A percentile compares a stretch with the other conserved stretches of the same genome.
Conservation (phyloP, 2,888 invertebrate genomes). For the Slavum lentiscoides region DNA sequence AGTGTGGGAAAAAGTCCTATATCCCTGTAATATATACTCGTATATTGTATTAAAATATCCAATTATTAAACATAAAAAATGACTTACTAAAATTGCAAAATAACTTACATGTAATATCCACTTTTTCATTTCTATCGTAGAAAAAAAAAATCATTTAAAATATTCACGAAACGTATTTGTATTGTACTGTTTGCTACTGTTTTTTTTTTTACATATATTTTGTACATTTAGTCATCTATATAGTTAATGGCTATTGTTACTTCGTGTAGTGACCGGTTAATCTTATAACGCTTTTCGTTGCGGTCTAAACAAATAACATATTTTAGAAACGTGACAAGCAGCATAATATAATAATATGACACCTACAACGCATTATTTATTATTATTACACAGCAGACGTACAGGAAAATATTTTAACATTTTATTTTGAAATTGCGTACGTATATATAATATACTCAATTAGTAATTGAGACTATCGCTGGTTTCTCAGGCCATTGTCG, state of each 20-base stretch:
- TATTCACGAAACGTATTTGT: not conserved
- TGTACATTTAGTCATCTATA: not conserved
- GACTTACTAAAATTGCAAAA: too few species aligned
- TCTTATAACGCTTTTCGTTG: slow-evolving; percentile 11
- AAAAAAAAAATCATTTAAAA: too few species aligned
- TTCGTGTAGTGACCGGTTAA: not conserved
- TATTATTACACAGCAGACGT: not conserved
- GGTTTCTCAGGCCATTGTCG: slow-evolving; percentile 44
- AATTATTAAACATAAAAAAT: too few species aligned
- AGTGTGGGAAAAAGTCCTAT: too few species aligned
- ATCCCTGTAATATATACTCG: too few species aligned
- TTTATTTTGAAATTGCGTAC: not conserved
- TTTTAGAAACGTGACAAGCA: slow-evolving; percentile 41
- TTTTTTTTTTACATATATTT: not conserved
- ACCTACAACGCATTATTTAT: not conserved
- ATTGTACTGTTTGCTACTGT: not conserved
- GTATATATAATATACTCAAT: slow-evolving; percentile 10
- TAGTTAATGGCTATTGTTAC: slow-evolving; percentile 15
- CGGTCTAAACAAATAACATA: slow-evolving; percentile 33
- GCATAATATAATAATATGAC: not conserved
- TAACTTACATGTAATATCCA: too few species aligned
- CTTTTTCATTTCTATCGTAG: too few species aligned
- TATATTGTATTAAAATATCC: too few species aligned
- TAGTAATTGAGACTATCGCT: slow-evolving; percentile 13
- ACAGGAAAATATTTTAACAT: slow-evolving; percentile 17